Base-by-base conservation (phyloP, 2,113 vertebrate genomes). In the Pseudopipra pipra region DNA sequence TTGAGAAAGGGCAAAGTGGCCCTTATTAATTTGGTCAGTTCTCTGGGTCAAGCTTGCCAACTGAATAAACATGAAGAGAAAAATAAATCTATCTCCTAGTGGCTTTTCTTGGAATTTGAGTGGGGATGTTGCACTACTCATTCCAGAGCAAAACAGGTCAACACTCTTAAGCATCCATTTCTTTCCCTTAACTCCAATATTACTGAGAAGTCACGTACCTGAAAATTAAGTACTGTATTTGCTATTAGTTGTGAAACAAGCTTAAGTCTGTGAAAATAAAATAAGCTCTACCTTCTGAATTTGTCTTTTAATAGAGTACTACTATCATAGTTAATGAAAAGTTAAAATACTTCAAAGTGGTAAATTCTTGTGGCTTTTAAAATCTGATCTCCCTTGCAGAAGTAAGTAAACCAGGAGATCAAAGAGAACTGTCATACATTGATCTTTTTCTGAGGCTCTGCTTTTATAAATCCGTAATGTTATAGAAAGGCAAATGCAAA, bases 401-500 rank as follows among this genome's bases (percentile, higher is more conserved):
- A 96, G 61, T 95, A 95, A 90, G 96, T 95, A 96, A 96, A 88
- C 93, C 65, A 54, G 65, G 65, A 91, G 93, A 91, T 97, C 95
- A 96, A 96, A 97, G 92, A 75, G 73, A 96, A 56, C 79, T 93
- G 85, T 88, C 2, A 5, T 90, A 94, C 83, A 90, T 65, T 95
- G 93, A 95, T 95, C 95, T 95, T 93, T 91, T 96, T 94, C 72
- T 67, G 68, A 90, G 63, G 19, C 65, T 89, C 41, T 94, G 79
- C 88, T 90, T 91, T 92, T 95, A 84, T 95, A 96, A 90, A 95
- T 93, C 94, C 63, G 71, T 95, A 83, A 93, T 87, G 49, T 86
- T 88, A 65, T 28, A 41, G 90, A 93, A 88, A 81, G 41, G 39
- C 72, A 93, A 88, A 89, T 84, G 76, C 61, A 89, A 88, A 80